Conservation (phyloP, 2,797 vertebrate species). For the Sciaenops ocellatus region DNA sequence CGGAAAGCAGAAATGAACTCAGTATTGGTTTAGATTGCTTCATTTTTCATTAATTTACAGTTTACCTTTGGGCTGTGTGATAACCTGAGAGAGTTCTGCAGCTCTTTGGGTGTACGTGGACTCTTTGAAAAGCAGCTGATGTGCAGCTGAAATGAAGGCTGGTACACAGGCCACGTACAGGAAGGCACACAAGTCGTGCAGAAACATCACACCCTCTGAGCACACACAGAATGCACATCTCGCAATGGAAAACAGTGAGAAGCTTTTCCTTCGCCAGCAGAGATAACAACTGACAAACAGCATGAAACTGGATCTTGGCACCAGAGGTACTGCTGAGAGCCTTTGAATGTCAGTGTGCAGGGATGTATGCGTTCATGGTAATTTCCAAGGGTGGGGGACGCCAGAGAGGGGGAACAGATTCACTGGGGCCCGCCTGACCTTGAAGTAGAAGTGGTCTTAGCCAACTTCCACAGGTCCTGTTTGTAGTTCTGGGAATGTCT, state of each 20-base stretch:
- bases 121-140: neutral
- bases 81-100: neutral
- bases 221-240: neutral
- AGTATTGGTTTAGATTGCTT: neutral
- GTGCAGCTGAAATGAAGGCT: neutral
- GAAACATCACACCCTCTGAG: constrained; percentile 7
- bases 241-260: constrained; percentile 33
- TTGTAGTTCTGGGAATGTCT: constrained; percentile 55
- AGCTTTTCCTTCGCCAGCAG: constrained; percentile 40
- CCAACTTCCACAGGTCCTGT: constrained; percentile 54
- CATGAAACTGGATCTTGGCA: constrained; percentile 61
- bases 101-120: neutral
- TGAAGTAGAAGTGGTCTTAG: constrained; percentile 38
- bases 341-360: constrained; percentile 40
- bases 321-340: constrained; percentile 38
- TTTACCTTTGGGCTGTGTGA: constrained; percentile 7
- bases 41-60: neutral
- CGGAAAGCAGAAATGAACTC: constrained; percentile 3
- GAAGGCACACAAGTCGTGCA: neutral
- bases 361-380: constrained; percentile 51
- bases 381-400: constrained; percentile 49
- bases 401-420: constrained; percentile 29
- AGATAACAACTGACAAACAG: constrained; percentile 68
- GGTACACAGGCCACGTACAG: constrained; percentile 6
- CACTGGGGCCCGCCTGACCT: constrained; percentile 46